Evolutionary conservation across 2,888 invertebrate species (phyloP).

Genomic region (Nycteola revayana): DNA sequence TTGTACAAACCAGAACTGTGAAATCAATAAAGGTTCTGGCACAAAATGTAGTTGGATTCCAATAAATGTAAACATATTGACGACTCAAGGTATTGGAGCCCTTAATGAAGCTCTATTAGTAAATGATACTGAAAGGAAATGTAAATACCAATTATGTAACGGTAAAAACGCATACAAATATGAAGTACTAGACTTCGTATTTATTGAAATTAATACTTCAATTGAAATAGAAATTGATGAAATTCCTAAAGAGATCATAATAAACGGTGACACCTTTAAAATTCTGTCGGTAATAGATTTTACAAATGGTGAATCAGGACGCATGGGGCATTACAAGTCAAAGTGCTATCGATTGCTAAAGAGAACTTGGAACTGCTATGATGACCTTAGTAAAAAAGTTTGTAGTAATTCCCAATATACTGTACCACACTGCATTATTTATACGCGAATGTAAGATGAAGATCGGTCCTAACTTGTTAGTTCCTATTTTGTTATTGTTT

Average conservation of each 20-base stretch:
- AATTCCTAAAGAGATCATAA: conserved; percentile 10
- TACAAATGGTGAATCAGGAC: conserved; percentile 9
- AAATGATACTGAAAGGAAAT: conserved; percentile 11
- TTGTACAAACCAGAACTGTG: conserved; percentile 12
- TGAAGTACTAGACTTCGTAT: conserved; percentile 11
- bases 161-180: conserved; percentile 14
- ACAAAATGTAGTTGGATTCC: conserved; percentile 16
- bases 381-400: conserved; percentile 12
- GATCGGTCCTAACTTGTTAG: conserved; percentile 12
- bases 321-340: conserved; percentile 12
- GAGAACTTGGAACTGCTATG: conserved; percentile 12
- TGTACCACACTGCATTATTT: conserved; percentile 12
- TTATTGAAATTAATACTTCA: conserved; percentile 13
- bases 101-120: conserved; percentile 14
- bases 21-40: conserved; percentile 8
- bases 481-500: conserved; percentile 10
- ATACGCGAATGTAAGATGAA: conserved; percentile 12
- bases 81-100: conserved; percentile 13
- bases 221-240: conserved; percentile 10
- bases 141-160: conserved; percentile 13
- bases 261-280: conserved; percentile 12
- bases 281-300: conserved; percentile 11
- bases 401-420: conserved; percentile 11
- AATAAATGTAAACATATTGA: conserved; percentile 13
- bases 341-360: conserved; percentile 10